phyloP scores from a whole-genome alignment of 2,888 invertebrate species.

The Nipponacmea schrenckii region DNA sequence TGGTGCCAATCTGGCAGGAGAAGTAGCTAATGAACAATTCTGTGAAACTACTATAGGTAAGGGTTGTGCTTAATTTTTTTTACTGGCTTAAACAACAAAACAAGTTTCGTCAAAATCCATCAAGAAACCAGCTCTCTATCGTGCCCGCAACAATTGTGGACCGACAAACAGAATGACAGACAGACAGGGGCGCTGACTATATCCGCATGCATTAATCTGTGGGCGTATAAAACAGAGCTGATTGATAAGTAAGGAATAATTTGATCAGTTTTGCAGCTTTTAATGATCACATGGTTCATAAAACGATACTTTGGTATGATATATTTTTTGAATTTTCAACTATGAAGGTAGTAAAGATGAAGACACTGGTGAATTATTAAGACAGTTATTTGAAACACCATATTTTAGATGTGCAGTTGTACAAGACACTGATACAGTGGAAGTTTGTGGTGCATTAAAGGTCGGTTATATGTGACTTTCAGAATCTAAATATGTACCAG shows the following conservation, averaged over 20 bases:
- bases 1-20: constrained; percentile 98
- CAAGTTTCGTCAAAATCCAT: too few species aligned
- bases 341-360: constrained; percentile 53
- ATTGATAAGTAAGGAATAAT: not conserved
- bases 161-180: not conserved
- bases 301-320: too few species aligned
- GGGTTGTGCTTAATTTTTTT: not conserved
- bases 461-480: constrained; percentile 69
- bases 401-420: constrained; percentile 96
- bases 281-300: too few species aligned
- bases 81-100: too few species aligned
- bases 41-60: constrained; percentile 96
- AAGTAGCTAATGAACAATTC: constrained; percentile 97
- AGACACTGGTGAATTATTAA: constrained; percentile 80
- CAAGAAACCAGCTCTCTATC: too few species aligned
- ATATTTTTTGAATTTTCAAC: too few species aligned
- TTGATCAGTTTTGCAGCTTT: too few species aligned
- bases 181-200: too few species aligned
- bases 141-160: too few species aligned
- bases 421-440: constrained; percentile 95
- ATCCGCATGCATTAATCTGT: too few species aligned
- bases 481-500: not conserved
- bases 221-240: too few species aligned
- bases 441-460: constrained; percentile 98
- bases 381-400: constrained; percentile 91